Percentiles rank a stretch among this genome's conserved stretches.
Evolutionary conservation across 2,113 vertebrate genomes (phyloP).

Genomic region (Phasianus colchicus): DNA sequence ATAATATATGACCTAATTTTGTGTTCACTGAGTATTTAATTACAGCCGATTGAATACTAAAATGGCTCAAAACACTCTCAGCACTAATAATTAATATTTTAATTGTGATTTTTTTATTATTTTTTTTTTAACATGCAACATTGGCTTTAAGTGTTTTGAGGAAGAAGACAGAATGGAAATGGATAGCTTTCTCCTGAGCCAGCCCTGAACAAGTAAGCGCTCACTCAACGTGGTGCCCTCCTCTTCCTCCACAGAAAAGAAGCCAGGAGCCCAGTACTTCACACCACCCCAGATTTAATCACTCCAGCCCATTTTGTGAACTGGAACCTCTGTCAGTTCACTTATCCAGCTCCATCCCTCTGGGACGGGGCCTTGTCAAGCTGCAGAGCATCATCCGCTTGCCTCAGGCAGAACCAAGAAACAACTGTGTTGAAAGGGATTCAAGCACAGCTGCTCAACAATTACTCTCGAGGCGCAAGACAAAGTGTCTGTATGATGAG

Average conservation of each 20-base stretch:
- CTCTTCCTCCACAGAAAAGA: not conserved
- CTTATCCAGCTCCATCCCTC: not conserved
- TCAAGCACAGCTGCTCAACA: not conserved
- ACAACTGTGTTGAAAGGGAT: not conserved
- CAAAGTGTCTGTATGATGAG: not conserved
- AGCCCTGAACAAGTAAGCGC: not conserved
- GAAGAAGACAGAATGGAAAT: not conserved
- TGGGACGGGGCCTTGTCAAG: not conserved
- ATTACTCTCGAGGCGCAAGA: not conserved
- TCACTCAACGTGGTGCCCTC: not conserved
- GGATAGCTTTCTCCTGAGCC: not conserved
- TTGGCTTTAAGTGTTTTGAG: not conserved
- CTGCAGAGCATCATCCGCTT: not conserved
- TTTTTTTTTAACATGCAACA: not conserved
- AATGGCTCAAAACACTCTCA: constrained; percentile 67
- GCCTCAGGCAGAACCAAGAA: constrained; percentile 10
- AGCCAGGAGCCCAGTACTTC: not conserved
- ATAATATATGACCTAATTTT: constrained; percentile 74
- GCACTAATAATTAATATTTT: constrained; percentile 67
- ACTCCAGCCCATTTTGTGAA: constrained; percentile 32
- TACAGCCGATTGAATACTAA: constrained; percentile 65
- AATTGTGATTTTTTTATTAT: not conserved
- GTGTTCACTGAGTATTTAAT: constrained; percentile 70
- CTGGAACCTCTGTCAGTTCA: not conserved
- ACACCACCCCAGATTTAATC: not conserved